Evolutionary conservation across 2,113 vertebrate species (phyloP).

Genomic region (Otis tarda): DNA sequence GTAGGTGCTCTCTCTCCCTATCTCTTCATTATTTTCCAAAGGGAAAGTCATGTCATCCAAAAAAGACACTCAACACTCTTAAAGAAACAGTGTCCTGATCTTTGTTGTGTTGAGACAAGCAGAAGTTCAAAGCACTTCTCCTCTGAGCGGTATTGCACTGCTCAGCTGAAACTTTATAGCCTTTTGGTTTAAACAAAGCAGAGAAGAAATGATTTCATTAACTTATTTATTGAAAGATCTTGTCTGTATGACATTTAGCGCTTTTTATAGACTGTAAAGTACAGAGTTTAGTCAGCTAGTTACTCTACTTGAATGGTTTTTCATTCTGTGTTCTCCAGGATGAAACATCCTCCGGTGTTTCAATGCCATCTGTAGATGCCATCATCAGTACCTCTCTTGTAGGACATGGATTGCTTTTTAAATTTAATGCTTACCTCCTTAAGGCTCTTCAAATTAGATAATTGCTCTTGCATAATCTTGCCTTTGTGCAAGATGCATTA

Average conservation of each 20-base stretch:
- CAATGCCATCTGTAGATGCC: neutral
- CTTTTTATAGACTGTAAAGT: conserved; percentile 50
- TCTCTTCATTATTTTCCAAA: neutral
- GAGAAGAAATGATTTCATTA: conserved; percentile 33
- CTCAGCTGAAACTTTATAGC: conserved; percentile 35
- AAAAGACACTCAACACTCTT: neutral
- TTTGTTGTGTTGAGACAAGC: neutral
- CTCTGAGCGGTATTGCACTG: neutral
- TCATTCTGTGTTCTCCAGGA: neutral
- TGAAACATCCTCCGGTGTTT: neutral
- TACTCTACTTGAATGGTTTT: neutral
- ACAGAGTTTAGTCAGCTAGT: conserved; percentile 33
- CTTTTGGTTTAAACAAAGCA: conserved; percentile 12
- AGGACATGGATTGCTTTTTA: neutral
- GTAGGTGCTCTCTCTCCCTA: neutral
- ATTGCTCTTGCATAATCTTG: neutral
- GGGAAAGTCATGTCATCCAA: neutral
- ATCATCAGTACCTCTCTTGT: neutral
- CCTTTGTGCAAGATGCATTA: neutral
- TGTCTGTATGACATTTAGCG: conserved; percentile 24
- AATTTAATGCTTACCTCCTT: neutral
- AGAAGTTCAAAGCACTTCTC: neutral
- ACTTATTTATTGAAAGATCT: conserved; percentile 43
- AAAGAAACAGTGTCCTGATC: neutral
- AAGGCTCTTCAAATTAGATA: neutral